phyloP scores from a whole-genome alignment of 2,888 invertebrate species.

The Cheilosia vernalis region DNA sequence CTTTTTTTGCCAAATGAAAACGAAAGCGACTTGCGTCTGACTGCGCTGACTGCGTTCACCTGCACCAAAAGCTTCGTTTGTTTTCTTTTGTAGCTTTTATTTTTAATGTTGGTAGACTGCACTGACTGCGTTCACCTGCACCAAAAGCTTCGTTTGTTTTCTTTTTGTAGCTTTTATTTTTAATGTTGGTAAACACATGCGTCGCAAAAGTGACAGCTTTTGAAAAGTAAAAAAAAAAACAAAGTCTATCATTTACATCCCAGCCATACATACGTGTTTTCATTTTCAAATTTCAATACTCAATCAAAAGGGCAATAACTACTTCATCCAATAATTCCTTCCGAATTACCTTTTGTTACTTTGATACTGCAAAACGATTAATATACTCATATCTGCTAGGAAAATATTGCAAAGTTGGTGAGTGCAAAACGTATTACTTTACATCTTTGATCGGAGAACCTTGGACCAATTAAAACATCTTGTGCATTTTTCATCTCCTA shows the following conservation, averaged over 20 bases:
- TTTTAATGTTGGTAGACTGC: slow-evolving; percentile 39
- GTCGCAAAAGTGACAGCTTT: slow-evolving; percentile 35
- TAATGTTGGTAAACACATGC: slow-evolving; percentile 42
- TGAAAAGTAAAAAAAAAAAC: background rate
- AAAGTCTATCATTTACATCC: background rate
- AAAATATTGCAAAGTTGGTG: slow-evolving; percentile 2
- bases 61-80: slow-evolving; percentile 25
- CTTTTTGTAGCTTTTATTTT: slow-evolving; percentile 17
- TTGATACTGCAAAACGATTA: background rate
- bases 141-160: slow-evolving; percentile 17
- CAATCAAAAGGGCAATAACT: background rate
- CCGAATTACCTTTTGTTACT: too few relatives aligned
- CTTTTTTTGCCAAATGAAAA: too few relatives aligned
- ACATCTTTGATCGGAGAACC: slow-evolving; percentile 6
- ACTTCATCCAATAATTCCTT: background rate
- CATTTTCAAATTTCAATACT: slow-evolving; percentile 13
- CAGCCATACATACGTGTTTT: background rate
- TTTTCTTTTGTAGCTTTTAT: slow-evolving; percentile 9
- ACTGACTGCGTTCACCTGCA: slow-evolving; percentile 18
- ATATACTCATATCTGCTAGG: background rate
- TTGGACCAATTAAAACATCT: background rate
- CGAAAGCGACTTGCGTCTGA: background rate
- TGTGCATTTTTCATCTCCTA: background rate
- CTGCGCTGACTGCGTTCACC: slow-evolving; percentile 11
- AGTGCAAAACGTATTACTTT: slow-evolving; percentile 12